phyloP scores from a whole-genome alignment of 2,797 vertebrate genomes.

The Channa striata region DNA sequence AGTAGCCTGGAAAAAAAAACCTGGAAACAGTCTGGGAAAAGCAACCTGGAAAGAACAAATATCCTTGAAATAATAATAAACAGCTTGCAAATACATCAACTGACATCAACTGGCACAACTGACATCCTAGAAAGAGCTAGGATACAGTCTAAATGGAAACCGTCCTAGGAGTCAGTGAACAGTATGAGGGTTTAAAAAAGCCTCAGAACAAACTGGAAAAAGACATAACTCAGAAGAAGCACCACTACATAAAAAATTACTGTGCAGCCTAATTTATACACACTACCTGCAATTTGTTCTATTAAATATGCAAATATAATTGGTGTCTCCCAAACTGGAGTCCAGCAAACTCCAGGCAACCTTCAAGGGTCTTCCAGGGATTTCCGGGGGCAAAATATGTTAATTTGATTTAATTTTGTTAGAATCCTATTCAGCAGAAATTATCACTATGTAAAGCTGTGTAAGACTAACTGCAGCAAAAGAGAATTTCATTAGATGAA shows the following conservation, averaged over 20 bases:
- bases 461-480: not conserved
- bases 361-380: slow-evolving; percentile 46
- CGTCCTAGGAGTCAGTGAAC: too few species aligned
- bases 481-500: not conserved
- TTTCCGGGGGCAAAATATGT: slow-evolving; percentile 19
- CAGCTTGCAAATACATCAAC: not conserved
- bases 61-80: slow-evolving; percentile 14
- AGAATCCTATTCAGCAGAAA: slow-evolving; percentile 10
- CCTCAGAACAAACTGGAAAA: too few species aligned
- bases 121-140: not conserved
- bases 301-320: slow-evolving; percentile 55
- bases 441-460: not conserved
- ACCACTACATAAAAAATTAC: not conserved
- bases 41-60: too few species aligned
- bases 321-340: slow-evolving; percentile 13
- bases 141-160: too few species aligned
- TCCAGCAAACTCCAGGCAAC: slow-evolving; percentile 40
- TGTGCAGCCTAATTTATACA: not conserved
- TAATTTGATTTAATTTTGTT: slow-evolving; percentile 1
- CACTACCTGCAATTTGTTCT: slow-evolving; percentile 6
- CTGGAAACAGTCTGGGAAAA: too few species aligned
- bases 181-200: too few species aligned
- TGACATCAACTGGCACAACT: too few species aligned
- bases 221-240: not conserved
- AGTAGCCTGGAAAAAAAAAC: not conserved